Percentiles rank a stretch among this genome's conserved stretches.
These are phyloP conservation scores for Amitus sp. DNA, from an alignment of 2,888 invertebrate species.

Conservation along the genomic window DNA sequence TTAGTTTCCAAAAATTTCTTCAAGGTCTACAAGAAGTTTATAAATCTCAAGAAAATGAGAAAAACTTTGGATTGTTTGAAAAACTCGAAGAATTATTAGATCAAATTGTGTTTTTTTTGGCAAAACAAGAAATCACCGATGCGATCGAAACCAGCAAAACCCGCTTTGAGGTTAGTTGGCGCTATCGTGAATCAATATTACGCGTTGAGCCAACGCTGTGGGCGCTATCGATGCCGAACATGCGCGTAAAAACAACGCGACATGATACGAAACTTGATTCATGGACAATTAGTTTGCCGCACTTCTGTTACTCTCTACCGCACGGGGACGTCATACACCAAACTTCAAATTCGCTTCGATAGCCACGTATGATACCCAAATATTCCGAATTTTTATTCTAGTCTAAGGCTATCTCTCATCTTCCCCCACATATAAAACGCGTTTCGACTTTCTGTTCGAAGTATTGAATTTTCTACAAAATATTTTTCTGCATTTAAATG, in stretches of 20 bases:
- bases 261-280: conserved; percentile 60
- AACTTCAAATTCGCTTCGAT: conserved; percentile 12
- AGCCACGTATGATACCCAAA: conserved; percentile 8
- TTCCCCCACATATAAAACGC: no score
- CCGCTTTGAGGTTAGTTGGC: conserved; percentile 40
- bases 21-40: no score
- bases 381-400: neutral
- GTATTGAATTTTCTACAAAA: no score
- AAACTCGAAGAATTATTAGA: no score
- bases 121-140: no score
- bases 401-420: no score
- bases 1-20: no score
- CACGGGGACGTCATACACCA: conserved; percentile 18
- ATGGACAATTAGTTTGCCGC: conserved; percentile 59
- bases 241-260: conserved; percentile 54
- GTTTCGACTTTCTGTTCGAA: no score
- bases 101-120: no score
- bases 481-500: no score
- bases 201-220: conserved; percentile 41
- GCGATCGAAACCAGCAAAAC: conserved; percentile 6
- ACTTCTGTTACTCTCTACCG: conserved; percentile 9
- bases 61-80: no score
- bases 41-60: no score
- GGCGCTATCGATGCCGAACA: conserved; percentile 62
- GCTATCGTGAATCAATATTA: conserved; percentile 60